Conservation (phyloP, 92 coral and sea anemone species). For the Chrysogorgia sp. region DNA sequence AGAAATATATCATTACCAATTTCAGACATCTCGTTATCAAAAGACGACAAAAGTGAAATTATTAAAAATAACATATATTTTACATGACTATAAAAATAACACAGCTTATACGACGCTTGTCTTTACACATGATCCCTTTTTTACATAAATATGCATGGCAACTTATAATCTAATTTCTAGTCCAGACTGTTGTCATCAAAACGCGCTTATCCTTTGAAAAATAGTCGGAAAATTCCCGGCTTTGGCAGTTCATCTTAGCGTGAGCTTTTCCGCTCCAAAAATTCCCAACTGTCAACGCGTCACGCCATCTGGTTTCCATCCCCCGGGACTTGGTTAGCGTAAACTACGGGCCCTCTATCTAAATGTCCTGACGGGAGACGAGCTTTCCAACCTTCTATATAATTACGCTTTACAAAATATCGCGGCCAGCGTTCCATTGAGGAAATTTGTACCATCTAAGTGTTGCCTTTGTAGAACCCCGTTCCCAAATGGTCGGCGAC, state of each 20-base stretch:
- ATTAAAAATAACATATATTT: too few species aligned
- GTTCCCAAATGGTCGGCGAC: too few species aligned
- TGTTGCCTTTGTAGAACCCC: background rate
- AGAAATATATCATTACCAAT: too few species aligned
- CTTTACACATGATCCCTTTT: too few species aligned
- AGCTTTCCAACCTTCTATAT: background rate
- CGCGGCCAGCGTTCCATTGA: constrained; percentile 19
- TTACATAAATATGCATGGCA: background rate
- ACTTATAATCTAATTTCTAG: background rate
- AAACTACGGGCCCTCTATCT: constrained; percentile 4
- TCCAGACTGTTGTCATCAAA: background rate
- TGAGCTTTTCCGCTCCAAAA: background rate
- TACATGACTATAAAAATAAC: too few species aligned
- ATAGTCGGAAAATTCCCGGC: constrained; percentile 10
- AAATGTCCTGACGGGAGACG: constrained; percentile 11
- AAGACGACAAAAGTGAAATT: too few species aligned
- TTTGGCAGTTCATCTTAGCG: background rate
- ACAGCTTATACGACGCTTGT: too few species aligned
- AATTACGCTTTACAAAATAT: background rate
- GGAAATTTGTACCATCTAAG: constrained; percentile 6
- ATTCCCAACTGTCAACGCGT: constrained; percentile 17
- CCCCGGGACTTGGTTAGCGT: background rate
- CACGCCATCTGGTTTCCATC: background rate
- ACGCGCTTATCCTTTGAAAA: background rate
- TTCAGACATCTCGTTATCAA: too few species aligned